These are phyloP conservation scores for Diaprepes abbreviatus DNA, from an alignment of 2,888 invertebrate species.

Conservation along the genomic window DNA sequence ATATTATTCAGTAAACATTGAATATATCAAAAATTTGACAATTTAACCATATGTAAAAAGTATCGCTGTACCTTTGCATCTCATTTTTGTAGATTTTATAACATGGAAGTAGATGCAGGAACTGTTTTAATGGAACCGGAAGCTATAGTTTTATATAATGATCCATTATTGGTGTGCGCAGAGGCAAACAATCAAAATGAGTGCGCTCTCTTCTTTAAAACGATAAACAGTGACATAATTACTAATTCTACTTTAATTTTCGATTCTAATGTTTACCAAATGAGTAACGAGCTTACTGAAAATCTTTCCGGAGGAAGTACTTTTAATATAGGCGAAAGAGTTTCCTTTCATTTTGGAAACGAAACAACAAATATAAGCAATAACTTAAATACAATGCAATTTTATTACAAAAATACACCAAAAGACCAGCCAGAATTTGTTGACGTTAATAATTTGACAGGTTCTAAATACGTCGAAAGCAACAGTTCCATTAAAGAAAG, in stretches of 20 bases:
- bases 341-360: constrained; percentile 9
- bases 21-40: not conserved
- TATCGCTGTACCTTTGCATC: constrained; percentile 5
- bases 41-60: not conserved
- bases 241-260: constrained; percentile 22
- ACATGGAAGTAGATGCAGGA: constrained; percentile 13
- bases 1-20: not conserved
- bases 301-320: not conserved
- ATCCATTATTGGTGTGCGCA: constrained; percentile 22
- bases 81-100: constrained; percentile 2
- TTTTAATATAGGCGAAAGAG: constrained; percentile 8
- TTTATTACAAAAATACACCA: constrained; percentile 24
- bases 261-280: constrained; percentile 15
- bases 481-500: constrained; percentile 11
- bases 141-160: constrained; percentile 23
- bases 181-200: constrained; percentile 16
- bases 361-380: not conserved
- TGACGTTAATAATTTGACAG: constrained; percentile 53
- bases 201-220: constrained; percentile 25
- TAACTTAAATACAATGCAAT: constrained; percentile 13
- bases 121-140: constrained; percentile 27
- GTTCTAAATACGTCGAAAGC: constrained; percentile 24
- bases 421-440: constrained; percentile 52
- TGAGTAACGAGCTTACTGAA: constrained; percentile 1
- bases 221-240: constrained; percentile 29